Conservation (phyloP, 2,888 invertebrate genomes). For the Hydrotaea diabolus region DNA sequence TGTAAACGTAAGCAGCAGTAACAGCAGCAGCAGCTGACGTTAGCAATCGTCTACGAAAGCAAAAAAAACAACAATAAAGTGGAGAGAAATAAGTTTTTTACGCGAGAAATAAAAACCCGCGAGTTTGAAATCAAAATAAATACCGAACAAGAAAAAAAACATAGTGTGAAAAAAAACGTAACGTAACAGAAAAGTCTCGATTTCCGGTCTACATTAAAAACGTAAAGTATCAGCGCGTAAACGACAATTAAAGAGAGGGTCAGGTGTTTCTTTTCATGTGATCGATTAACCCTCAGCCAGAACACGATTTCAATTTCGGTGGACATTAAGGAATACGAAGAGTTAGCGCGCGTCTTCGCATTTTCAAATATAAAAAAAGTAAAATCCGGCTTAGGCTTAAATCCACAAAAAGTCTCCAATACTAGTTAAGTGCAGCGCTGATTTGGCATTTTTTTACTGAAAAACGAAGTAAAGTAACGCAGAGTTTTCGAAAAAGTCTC, state of each 20-base stretch:
- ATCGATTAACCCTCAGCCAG: not conserved
- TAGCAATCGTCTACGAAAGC: slow-evolving; percentile 39
- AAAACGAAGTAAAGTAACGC: no score
- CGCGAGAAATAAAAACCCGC: slow-evolving; percentile 47
- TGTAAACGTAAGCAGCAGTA: slow-evolving; percentile 30
- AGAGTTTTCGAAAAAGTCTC: no score
- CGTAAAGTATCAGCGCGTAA: not conserved
- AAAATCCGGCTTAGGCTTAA: no score
- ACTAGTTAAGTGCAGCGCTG: no score
- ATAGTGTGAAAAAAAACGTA: no score
- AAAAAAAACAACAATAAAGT: slow-evolving; percentile 19
- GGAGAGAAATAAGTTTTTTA: slow-evolving; percentile 47
- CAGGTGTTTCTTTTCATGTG: not conserved
- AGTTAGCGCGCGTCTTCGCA: no score
- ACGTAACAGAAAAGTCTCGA: slow-evolving; percentile 26
- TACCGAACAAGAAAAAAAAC: not conserved
- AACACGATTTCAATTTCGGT: no score
- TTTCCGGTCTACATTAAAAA: slow-evolving; percentile 39
- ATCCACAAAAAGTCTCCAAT: no score
- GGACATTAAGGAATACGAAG: no score
- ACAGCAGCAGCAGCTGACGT: slow-evolving; percentile 22
- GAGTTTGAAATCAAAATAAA: slow-evolving; percentile 1
- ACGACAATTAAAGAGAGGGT: not conserved
- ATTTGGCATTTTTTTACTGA: no score
- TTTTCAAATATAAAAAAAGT: no score